Base-by-base conservation (phyloP, 2,888 invertebrate genomes). In the Pyralis farinalis region DNA sequence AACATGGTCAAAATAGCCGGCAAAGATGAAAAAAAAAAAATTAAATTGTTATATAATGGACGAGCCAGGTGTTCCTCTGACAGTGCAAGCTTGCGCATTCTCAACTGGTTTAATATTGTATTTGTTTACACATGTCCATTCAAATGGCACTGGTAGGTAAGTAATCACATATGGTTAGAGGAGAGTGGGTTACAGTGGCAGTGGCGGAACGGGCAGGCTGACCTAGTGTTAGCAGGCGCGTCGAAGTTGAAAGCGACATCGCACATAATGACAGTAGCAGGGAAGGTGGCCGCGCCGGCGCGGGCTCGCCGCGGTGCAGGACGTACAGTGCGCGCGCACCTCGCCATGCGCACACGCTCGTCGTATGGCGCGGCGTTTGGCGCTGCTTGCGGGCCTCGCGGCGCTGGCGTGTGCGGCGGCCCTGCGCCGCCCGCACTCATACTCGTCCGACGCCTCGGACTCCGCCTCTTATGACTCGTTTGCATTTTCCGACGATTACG, bases 311-410 rank as follows among this genome's bases (percentile, higher is more conserved):
- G 51, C 52, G 59, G 55, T 47, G 51, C 55, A 56, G 53, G 58
- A 64, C 53, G 69, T 81, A 86, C 69, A 86, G 86, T 82, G 86
- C 87, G 69, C 82, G 77, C 78, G 87, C 88, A 80, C 79, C 82
- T 78, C 88, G 88, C 76, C 88, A 89, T 85, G 89, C 82, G 72
- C 83, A 86, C 82, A 85, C 87, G 78, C 69, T 65, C 73, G 71
- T 63, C 81, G 66, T 79, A 88, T 87, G 87, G 85, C 85, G 87
- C 87, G 84, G 82, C 85, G 83, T 79, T 75, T 84, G 86, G 78
- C 85, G 88, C 87, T 85, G 83, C 83, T 81, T 52, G 81, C 69
- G 77, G 71, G 83, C 59, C 71, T 81, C 52, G 81, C 69, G 77
- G 71, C 83, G 59, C 71, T 80, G 73, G 82, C 73, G 63, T 78